phyloP scores from a whole-genome alignment of 2,888 invertebrate genomes.

The Quadriops clusia region DNA sequence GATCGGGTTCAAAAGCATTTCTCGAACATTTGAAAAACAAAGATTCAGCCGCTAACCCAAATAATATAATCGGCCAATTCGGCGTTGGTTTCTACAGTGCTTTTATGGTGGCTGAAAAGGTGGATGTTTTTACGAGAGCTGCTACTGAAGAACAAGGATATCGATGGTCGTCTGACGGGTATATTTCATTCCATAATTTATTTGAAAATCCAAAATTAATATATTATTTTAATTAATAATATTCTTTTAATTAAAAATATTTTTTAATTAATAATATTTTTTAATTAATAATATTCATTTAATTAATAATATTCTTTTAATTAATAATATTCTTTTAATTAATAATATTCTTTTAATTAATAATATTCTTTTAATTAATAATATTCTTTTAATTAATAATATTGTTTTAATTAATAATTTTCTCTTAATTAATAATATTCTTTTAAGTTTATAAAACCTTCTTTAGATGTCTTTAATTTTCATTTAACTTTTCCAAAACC shows the following conservation, averaged over 20 bases:
- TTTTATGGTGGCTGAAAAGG: constrained; percentile 93
- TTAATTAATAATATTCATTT: constrained; percentile 1
- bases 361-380: too few species aligned
- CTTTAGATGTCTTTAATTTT: too few species aligned
- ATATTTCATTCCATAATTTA: too few species aligned
- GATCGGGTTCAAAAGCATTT: constrained; percentile 91
- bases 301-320: too few species aligned
- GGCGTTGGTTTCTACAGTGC: constrained; percentile 97
- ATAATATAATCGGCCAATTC: constrained; percentile 90
- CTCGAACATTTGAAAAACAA: constrained; percentile 69
- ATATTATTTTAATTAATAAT: constrained; percentile 6
- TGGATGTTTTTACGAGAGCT: constrained; percentile 81
- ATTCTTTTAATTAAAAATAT: neutral
- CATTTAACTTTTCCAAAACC: too few species aligned
- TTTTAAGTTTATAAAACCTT: too few species aligned
- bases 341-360: too few species aligned
- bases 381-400: too few species aligned
- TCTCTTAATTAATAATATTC: constrained; percentile 1
- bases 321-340: too few species aligned
- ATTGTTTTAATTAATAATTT: constrained; percentile 3
- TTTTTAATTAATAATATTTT: neutral
- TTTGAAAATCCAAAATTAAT: too few species aligned
- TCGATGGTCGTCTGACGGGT: constrained; percentile 90
- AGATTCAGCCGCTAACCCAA: constrained; percentile 44
- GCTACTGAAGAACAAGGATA: constrained; percentile 58